Conservation (phyloP, 2,888 invertebrate genomes). For the Pterobdella sp. region DNA sequence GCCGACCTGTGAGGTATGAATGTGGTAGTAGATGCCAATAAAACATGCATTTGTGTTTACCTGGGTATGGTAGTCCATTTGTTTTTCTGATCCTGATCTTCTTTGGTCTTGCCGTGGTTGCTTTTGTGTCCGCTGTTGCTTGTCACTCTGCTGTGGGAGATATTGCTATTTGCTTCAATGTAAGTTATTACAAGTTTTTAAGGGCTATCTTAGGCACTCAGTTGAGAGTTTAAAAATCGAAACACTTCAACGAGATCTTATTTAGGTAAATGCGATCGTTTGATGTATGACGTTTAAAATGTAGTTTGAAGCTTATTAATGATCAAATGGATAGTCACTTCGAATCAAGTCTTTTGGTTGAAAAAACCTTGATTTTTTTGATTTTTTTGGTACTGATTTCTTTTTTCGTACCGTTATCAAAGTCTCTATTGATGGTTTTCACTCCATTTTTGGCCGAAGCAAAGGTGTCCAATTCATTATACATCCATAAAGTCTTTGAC, state of each 20-base stretch:
- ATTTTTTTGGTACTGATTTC: background rate
- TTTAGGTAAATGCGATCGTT: too few relatives aligned
- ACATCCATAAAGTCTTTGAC: background rate
- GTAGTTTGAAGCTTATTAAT: too few relatives aligned
- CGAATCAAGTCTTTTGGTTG: background rate
- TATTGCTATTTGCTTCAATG: background rate
- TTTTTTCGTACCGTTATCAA: background rate
- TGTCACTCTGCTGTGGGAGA: background rate
- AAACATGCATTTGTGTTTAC: too few relatives aligned
- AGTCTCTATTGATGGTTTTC: background rate
- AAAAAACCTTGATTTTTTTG: slow-evolving; percentile 3
- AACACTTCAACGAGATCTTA: background rate
- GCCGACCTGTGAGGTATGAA: background rate
- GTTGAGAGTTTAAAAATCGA: background rate
- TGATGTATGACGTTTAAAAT: too few relatives aligned
- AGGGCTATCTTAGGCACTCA: too few relatives aligned
- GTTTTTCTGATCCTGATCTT: background rate
- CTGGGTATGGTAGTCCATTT: slow-evolving; percentile 9
- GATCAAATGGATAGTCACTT: background rate
- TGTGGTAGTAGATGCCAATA: too few relatives aligned
- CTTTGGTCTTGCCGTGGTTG: slow-evolving; percentile 15
- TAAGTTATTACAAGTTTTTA: too few relatives aligned
- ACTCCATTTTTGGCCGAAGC: background rate
- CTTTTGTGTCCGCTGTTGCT: slow-evolving; percentile 18
- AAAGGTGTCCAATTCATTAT: background rate